Evolutionary conservation across 2,888 invertebrate species (phyloP), one percentile per base, ranked within the genome.

Genomic region (Smittia aterrima): DNA sequence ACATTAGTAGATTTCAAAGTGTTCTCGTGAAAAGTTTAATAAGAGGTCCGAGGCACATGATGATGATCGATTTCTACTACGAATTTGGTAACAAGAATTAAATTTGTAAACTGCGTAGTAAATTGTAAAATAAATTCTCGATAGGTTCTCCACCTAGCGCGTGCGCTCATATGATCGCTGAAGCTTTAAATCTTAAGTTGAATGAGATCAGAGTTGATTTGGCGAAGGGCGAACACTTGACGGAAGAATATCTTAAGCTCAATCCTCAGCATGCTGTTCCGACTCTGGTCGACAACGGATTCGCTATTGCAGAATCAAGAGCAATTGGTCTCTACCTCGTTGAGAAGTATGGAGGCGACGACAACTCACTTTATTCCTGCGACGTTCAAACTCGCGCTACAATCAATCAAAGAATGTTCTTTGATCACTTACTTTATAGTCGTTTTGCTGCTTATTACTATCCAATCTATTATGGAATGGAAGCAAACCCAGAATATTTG

Each of bases 361-460:
- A 88, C 79, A 89, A 88, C 79, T 82, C 84, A 0, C 82, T 92
- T 27, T 85, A 85, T 77, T 92, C 92, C 0, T 89, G 87, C 78
- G 90, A 92, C 76, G 86, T 90, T 0, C 86, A 88, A 78, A 87
- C 87, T 75, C 84, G 91, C 27, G 92, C 90, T 0, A 72, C 87
- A 0, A 89, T 93, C 18, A 90, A 92, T 82, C 88, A 90, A 78
- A 85, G 88, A 75, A 82, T 92, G 66, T 90, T 88, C 82, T 92
- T 92, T 80, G 92, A 92, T 79, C 84, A 87, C 78, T 87, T 90
- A 78, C 83, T 83, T 0, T 88, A 89, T 70, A 88, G 88, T 78
- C 89, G 88, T 79, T 85, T 86, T 78, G 86, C 87, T 54, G 84
- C 86, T 32, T 32, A 32, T 9, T 32, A 32, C 9, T 32, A 6